A percentile compares a stretch with the other conserved stretches of the same genome.
Conservation (phyloP, 2,113 vertebrate species). For the Mandrillus leucophaeus region DNA sequence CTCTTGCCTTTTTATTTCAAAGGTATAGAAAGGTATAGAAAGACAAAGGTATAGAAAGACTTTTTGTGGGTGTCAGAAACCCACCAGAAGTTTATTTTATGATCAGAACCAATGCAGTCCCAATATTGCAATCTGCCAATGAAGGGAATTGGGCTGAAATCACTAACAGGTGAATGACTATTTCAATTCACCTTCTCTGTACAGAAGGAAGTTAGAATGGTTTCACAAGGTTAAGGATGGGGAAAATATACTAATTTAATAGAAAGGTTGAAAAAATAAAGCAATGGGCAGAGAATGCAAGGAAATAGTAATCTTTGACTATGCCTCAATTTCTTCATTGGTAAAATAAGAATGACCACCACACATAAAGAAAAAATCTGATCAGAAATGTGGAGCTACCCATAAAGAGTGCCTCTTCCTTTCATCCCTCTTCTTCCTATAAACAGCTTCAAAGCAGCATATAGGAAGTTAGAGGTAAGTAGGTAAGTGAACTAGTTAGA, state of each 20-base stretch:
- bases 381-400: neutral
- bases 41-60: neutral
- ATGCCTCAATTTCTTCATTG: neutral
- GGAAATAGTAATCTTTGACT: neutral
- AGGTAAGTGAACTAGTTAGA: neutral
- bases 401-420: neutral
- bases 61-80: neutral
- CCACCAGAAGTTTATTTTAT: neutral
- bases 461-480: neutral
- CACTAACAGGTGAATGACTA: neutral
- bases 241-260: neutral
- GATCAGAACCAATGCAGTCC: neutral
- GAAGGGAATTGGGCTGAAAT: neutral
- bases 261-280: conserved; percentile 9
- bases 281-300: neutral
- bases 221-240: conserved; percentile 38
- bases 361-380: neutral
- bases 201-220: conserved; percentile 8
- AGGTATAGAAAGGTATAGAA: neutral
- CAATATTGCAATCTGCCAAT: neutral
- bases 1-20: conserved; percentile 6
- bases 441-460: neutral
- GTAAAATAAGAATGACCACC: neutral
- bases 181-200: neutral
- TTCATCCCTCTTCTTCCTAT: neutral